phyloP scores from a whole-genome alignment of 2,113 vertebrate species.

The Coregonus clupeaformis region DNA sequence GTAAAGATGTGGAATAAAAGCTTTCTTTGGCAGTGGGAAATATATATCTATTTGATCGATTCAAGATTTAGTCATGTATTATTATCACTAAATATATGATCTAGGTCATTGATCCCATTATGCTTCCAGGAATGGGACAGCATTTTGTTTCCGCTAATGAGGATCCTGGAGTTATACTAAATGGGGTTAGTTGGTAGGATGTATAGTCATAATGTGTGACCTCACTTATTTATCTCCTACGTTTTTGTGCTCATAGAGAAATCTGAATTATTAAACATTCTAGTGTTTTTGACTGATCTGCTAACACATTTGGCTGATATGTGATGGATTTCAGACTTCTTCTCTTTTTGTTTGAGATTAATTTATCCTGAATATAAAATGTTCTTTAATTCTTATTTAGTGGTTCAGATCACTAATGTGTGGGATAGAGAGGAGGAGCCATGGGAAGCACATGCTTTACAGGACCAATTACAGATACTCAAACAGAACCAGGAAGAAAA shows the following conservation, averaged over 20 bases:
- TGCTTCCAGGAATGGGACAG: slow-evolving; percentile 46
- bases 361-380: slow-evolving; percentile 7
- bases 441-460: not conserved
- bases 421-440: slow-evolving; percentile 8
- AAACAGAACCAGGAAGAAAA: slow-evolving; percentile 20
- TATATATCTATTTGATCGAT: slow-evolving; percentile 40
- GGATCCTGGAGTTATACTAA: slow-evolving; percentile 50
- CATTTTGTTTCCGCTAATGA: slow-evolving; percentile 52
- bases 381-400: not conserved
- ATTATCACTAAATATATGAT: slow-evolving; percentile 61
- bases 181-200: slow-evolving; percentile 36
- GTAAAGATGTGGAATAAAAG: slow-evolving; percentile 30
- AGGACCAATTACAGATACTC: not conserved
- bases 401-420: slow-evolving; percentile 23
- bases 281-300: slow-evolving; percentile 23
- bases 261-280: slow-evolving; percentile 33
- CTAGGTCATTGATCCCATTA: slow-evolving; percentile 66
- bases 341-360: slow-evolving; percentile 16
- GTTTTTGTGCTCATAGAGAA: slow-evolving; percentile 32
- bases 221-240: slow-evolving; percentile 36
- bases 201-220: slow-evolving; percentile 37
- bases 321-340: slow-evolving; percentile 10
- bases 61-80: slow-evolving; percentile 47
- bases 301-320: slow-evolving; percentile 3
- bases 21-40: slow-evolving; percentile 35